A percentile compares a stretch with the other conserved stretches of the same genome.
phyloP scores from a whole-genome alignment of 2,888 invertebrate species.

The Pandemis heparana region DNA sequence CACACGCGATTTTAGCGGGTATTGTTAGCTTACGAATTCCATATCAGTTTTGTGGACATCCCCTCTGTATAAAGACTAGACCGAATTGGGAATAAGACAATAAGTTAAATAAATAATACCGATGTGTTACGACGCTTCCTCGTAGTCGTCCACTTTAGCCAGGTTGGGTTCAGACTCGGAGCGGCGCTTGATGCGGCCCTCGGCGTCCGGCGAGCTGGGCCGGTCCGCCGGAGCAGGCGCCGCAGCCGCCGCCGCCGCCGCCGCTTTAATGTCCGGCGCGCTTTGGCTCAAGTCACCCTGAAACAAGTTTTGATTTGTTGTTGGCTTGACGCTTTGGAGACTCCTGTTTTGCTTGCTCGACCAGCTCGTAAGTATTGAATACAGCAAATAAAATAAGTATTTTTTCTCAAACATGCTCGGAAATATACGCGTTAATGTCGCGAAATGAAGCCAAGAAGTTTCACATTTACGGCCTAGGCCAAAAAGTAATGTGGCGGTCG shows the following conservation, averaged over 20 bases:
- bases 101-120: slow-evolving; percentile 47
- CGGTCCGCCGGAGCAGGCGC: slow-evolving; percentile 58
- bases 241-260: slow-evolving; percentile 62
- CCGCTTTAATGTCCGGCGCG: slow-evolving; percentile 86
- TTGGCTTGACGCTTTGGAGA: too few relatives aligned
- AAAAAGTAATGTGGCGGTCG: too few relatives aligned
- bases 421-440: too few relatives aligned
- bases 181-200: slow-evolving; percentile 81
- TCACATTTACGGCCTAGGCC: too few relatives aligned
- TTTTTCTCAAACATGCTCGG: too few relatives aligned
- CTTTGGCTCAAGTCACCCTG: slow-evolving; percentile 85
- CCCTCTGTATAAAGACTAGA: slow-evolving; percentile 43
- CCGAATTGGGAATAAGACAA: slow-evolving; percentile 22
- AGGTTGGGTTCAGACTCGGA: slow-evolving; percentile 89
- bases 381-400: too few relatives aligned
- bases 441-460: too few relatives aligned
- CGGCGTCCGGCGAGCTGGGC: slow-evolving; percentile 66
- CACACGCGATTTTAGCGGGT: not conserved
- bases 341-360: too few relatives aligned
- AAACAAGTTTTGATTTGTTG: not conserved
- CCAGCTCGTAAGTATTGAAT: too few relatives aligned
- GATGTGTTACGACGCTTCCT: slow-evolving; percentile 62
- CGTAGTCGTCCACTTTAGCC: slow-evolving; percentile 79
- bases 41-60: not conserved
- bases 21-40: not conserved